Evolutionary conservation across 2,113 vertebrate species (phyloP).

Genomic region (Notarius quadriscutis): DNA sequence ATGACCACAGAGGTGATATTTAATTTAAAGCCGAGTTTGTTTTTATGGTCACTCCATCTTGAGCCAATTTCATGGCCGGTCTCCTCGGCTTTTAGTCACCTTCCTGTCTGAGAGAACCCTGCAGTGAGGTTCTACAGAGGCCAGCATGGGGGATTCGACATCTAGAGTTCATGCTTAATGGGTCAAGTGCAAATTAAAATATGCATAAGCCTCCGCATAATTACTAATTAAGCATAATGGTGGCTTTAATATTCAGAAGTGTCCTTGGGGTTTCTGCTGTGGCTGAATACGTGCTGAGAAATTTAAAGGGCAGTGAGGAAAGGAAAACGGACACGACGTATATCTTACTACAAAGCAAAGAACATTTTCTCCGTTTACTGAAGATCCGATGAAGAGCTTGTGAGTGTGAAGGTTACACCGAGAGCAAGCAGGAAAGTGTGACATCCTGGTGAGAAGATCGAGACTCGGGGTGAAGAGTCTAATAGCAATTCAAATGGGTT

Average conservation of each 20-base stretch:
- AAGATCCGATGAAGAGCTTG: slow-evolving; percentile 13
- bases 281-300: slow-evolving; percentile 32
- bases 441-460: background rate
- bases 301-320: background rate
- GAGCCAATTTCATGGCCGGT: slow-evolving; percentile 72
- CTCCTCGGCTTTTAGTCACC: slow-evolving; percentile 58
- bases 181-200: slow-evolving; percentile 58
- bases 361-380: background rate
- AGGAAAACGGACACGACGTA: slow-evolving; percentile 6
- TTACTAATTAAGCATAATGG: slow-evolving; percentile 51
- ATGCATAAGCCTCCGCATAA: slow-evolving; percentile 46
- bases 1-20: slow-evolving; percentile 46
- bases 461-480: slow-evolving; percentile 19
- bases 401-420: slow-evolving; percentile 39
- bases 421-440: slow-evolving; percentile 26
- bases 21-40: slow-evolving; percentile 57
- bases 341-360: background rate
- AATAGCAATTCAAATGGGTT: slow-evolving; percentile 24
- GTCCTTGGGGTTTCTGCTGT: slow-evolving; percentile 43
- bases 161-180: slow-evolving; percentile 57
- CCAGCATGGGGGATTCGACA: slow-evolving; percentile 50
- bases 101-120: slow-evolving; percentile 51
- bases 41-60: slow-evolving; percentile 50
- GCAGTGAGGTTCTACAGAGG: slow-evolving; percentile 44
- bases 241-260: slow-evolving; percentile 56